Evolutionary conservation across 2,888 invertebrate genomes (phyloP), one percentile per base, ranked within the genome.

Genomic region (Dorcus hopei): DNA sequence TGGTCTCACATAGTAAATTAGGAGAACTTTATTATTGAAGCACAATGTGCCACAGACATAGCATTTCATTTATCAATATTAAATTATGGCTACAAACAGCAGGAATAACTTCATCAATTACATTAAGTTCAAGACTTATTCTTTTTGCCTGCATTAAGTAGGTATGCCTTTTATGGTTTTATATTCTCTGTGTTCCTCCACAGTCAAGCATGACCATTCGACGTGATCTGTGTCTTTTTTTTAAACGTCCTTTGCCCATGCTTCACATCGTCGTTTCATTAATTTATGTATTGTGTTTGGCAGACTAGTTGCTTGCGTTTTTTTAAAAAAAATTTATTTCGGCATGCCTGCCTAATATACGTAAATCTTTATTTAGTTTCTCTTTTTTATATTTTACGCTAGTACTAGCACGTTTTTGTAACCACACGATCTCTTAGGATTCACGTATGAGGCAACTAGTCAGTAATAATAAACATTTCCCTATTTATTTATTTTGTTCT

Each of bases 391-490:
- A 52, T 61, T 53, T 58, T 51, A 49, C 48, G 26, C 39, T 45
- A 52, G 58, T 55, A 59, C 60, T 52, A 62, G 61, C 61, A 61
- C 51, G 38, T 61, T 64, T 63, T 61, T 68, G 49, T 59, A 64
- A 68, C 68, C 67, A 68, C 76, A 77, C 74, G 73, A 75, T 74
- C 72, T 74, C 73, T 68, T 65, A 70, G 70, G 52, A 55, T 52
- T 49, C 77, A 77, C 75, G 79, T 79, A 79, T 79, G 77, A 77
- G 75, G 77, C 77, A 79, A 79, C 79, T 79, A 79, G 79, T 79
- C 79, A 79, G 70, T 75, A 70, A 6, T 7, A 71, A 69, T 65
- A 66, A 73, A 74, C 70, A 71, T 72, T 61, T 69, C 70, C 72
- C 71, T 71, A 52, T 56, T 53, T 14, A 14, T 14, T 14, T 33